A percentile compares a stretch with the other conserved stretches of the same genome.
Evolutionary conservation across 1,140 invertebrate genomes (phyloP).

Genomic region (Papilio helenus): DNA sequence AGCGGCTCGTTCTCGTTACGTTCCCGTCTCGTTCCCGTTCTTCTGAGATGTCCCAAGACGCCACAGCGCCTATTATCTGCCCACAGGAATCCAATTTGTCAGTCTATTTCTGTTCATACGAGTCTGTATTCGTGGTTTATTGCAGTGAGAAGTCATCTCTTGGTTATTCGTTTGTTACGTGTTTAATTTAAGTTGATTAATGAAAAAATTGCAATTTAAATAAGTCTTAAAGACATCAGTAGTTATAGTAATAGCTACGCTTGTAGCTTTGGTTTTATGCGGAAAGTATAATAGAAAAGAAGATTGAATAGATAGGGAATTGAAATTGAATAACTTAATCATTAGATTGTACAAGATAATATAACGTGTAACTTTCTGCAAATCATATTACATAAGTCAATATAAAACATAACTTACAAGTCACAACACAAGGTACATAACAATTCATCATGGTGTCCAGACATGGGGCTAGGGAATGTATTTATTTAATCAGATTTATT

Average conservation of each 20-base stretch:
- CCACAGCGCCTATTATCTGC: slow-evolving; percentile 22
- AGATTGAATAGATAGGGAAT: no score
- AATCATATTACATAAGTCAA: neutral
- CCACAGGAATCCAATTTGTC: slow-evolving; percentile 28
- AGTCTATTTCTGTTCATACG: slow-evolving; percentile 28
- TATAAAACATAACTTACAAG: neutral
- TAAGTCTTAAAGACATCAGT: neutral
- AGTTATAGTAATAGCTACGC: no score
- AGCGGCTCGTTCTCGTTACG: neutral
- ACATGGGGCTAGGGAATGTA: slow-evolving; percentile 24
- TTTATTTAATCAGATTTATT: slow-evolving; percentile 37
- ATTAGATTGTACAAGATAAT: no score
- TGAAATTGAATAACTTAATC: no score
- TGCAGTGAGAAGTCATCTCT: neutral
- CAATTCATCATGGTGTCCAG: slow-evolving; percentile 22
- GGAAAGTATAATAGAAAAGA: no score
- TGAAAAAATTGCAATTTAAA: neutral
- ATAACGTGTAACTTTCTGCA: neutral
- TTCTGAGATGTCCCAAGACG: slow-evolving; percentile 12
- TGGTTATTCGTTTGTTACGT: neutral
- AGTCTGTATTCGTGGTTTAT: slow-evolving; percentile 9
- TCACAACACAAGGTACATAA: slow-evolving; percentile 12
- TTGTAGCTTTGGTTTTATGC: no score
- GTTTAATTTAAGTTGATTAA: neutral
- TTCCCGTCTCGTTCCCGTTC: slow-evolving; percentile 1